Evolutionary conservation across 2,888 invertebrate species (phyloP), one percentile per base, ranked within the genome.

Genomic region (Adineta ricciae): DNA sequence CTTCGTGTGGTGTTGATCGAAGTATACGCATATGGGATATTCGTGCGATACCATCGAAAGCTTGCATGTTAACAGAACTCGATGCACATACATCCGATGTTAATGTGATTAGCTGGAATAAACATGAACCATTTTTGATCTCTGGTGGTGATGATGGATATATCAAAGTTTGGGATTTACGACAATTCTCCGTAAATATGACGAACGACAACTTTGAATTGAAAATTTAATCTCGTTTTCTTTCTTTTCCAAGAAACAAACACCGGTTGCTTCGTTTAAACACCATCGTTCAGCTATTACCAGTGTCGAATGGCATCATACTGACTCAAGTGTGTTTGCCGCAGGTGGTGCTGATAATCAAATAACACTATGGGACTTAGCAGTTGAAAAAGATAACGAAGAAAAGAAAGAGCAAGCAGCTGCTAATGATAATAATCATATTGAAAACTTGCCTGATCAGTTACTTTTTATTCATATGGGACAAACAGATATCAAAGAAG

Each of bases 31-130:
- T 99, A 89, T 99, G 98, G 98, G 99, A 99, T 90, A 94, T 94
- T 14, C 93, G 99, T 89, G 94, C 94, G 2, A 92, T 94, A 8
- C 95, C 96, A 0, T 93, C 93, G 84, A 95, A 95, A 89, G 96
- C 96, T 0, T 96, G 96, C 89, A 97, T 97, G 94, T 90, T 97
- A 83, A 94, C 95, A 0, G 93, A 94, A 84, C 92, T 93, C 64
- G 93, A 94, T 88, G 95, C 97, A 7, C 99, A 99, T 90, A 92
- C 94, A 86, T 93, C 93, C 88, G 99, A 99, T 90, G 93, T 99
- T 3, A 99, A 99, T 92, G 99, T 99, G 1, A 95, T 99, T 88
- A 94, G 95, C 88, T 99, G 99, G 99, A 99, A 98, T 90, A 93
- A 91, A 86, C 93, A 93, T 88, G 97, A 97, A 89, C 90, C 91